Conservation (phyloP, 2,888 invertebrate genomes). For the Oegoconia quadripuncta region DNA sequence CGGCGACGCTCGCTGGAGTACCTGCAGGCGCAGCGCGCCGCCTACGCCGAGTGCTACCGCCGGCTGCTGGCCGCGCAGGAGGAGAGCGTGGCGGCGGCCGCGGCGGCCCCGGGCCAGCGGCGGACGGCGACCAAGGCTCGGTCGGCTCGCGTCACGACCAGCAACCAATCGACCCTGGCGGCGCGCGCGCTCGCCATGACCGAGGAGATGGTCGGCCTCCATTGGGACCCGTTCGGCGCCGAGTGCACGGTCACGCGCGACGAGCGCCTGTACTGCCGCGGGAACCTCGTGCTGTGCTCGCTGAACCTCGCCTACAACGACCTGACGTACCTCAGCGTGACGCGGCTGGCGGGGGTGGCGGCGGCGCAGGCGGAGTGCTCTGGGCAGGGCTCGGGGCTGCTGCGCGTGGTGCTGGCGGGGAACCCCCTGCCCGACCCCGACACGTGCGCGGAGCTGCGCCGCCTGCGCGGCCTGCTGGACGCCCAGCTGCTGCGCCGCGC, state of each 20-base stretch:
- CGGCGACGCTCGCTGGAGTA: slow-evolving; percentile 21
- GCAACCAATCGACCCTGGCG: neutral
- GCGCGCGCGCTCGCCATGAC: slow-evolving; percentile 20
- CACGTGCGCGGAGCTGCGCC: slow-evolving; percentile 17
- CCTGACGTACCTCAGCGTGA: slow-evolving; percentile 20
- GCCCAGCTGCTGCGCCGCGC: neutral
- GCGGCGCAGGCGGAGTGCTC: slow-evolving; percentile 17
- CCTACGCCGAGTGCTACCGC: slow-evolving; percentile 11
- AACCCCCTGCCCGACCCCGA: slow-evolving; percentile 22
- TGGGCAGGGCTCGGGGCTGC: slow-evolving; percentile 19
- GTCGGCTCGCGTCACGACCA: neutral
- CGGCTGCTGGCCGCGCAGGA: slow-evolving; percentile 11
- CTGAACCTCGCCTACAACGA: slow-evolving; percentile 30
- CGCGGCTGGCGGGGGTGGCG: slow-evolving; percentile 21
- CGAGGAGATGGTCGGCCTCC: slow-evolving; percentile 16
- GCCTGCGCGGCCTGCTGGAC: slow-evolving; percentile 19
- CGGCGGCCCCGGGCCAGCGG: slow-evolving; percentile 3
- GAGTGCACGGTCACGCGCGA: slow-evolving; percentile 18
- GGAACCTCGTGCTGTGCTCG: slow-evolving; percentile 26
- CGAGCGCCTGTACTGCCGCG: slow-evolving; percentile 19
- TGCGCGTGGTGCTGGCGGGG: slow-evolving; percentile 28
- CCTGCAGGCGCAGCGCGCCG: slow-evolving; percentile 14
- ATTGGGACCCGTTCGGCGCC: slow-evolving; percentile 23
- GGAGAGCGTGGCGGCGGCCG: neutral
- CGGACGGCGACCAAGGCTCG: slow-evolving; percentile 1